A percentile compares a stretch with the other conserved stretches of the same genome.
These are phyloP conservation scores for Amphiprion clarkii DNA, from an alignment of 2,797 vertebrate species.

Conservation along the genomic window DNA sequence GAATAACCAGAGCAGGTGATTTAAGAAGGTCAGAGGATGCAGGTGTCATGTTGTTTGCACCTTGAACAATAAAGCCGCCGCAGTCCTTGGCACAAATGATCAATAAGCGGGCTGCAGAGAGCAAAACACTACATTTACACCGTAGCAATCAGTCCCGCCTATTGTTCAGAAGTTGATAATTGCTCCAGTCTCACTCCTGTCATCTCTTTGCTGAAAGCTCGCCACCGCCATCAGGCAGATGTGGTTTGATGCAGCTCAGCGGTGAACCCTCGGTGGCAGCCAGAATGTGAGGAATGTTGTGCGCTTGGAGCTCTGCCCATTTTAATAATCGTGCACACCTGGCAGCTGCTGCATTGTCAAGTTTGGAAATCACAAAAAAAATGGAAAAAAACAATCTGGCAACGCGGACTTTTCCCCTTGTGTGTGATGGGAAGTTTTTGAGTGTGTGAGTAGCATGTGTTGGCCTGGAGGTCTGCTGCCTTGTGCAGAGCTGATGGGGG, in stretches of 20 bases:
- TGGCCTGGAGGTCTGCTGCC: neutral
- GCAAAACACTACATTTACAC: neutral
- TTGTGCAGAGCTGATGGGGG: neutral
- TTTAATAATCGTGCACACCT: constrained; percentile 32
- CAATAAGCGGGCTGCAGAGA: neutral
- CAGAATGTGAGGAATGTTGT: constrained; percentile 35
- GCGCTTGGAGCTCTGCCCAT: neutral
- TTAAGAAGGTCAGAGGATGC: neutral
- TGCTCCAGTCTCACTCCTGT: neutral
- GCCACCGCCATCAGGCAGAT: neutral
- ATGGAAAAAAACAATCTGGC: too few species aligned
- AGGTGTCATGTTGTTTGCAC: neutral
- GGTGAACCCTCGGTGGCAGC: neutral
- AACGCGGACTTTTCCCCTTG: too few species aligned
- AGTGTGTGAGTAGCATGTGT: neutral
- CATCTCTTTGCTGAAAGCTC: neutral
- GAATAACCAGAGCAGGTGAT: neutral
- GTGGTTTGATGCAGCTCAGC: neutral
- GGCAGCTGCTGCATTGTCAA: constrained; percentile 30
- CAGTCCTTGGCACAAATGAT: neutral
- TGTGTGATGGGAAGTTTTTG: constrained; percentile 3
- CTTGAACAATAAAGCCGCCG: neutral
- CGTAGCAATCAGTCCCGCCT: neutral
- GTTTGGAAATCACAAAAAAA: too few species aligned
- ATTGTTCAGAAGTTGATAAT: neutral